Evolutionary conservation across 2,797 vertebrate species (phyloP), one percentile per base, ranked within the genome.

Genomic region (Nannoperca australis): DNA sequence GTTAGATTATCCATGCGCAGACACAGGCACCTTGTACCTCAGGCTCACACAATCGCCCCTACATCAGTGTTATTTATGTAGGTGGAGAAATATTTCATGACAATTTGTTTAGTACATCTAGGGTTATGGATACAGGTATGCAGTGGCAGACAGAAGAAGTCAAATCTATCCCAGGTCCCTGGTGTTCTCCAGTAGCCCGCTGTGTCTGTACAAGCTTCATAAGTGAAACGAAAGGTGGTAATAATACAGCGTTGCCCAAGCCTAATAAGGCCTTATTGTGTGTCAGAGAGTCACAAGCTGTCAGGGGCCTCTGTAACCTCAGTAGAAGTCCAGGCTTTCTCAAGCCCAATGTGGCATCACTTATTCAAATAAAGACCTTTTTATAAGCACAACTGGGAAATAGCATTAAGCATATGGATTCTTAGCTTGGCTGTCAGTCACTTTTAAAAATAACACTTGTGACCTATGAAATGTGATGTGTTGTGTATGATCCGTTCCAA

Each of bases 51-150:
- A 51, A 71, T 64, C 40, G 17, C 27, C 30, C 24, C 27, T 3
- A 30, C 51, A 18, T 56, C 45, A 3, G 30, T 7, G 38, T 84
- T 70, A 84, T 81, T 87, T 67, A 82, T 82, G 76, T 2, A 14
- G 38, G 36, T 22, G 14, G 42, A 42, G 58, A 61, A 47, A 69
- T 72, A 72, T 61, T 45, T 40, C 40, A 50, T 55, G 11, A 34
- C 17, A 22, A 54, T 69, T 11, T 42, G 20, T 58, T 58, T 55
- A 9, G 12, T 76, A 79, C 44, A 81, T 83, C 70, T 75, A 5
- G 9, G 4, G 7, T 44, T 20, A 36, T 49, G 24, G 44, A 51
- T 68, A 32, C 22, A 32, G 20, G 18, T 7, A 14, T 8, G 42
- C 30, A 9, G 30, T 7, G 17, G 51, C 32, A 55, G 17, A 54